Base-by-base conservation (phyloP, 2,888 invertebrate genomes). In the Peribatodes rhomboidaria region DNA sequence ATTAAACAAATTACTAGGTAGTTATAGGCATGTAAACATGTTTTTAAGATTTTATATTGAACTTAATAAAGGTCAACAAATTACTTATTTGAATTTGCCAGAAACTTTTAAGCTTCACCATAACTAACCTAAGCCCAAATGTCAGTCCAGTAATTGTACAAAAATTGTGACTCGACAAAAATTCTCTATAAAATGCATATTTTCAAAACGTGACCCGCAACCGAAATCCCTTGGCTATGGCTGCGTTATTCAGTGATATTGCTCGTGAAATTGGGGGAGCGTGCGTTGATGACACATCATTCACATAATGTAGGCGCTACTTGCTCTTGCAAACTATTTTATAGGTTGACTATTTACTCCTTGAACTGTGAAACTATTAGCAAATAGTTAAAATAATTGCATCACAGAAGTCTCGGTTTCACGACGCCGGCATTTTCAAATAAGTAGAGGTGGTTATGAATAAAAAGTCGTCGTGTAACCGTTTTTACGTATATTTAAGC, bases 201-300 rank as follows among this genome's bases (percentile, higher is more conserved):
- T 18, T 37, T 14, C 8, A 35, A 18, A 39, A 31, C 22, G 33
- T 31, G 42, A 20, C 53, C 47, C 47, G n/a, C 14, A 18, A 42
- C 7, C 13, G 8, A 55, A 53, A 20, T 7, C 35, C 11, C 18
- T 59, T 64, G 64, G 31, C 13, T 6, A 37, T 18, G 6, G 65
- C 66, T 72, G 73, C 69, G 68, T 70, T 81, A 87, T 85, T 84
- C 83, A 79, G 82, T 81, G 82, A 81, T 85, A 84, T 86, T 82
- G 79, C 83, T 82, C 81, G 83, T 83, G 83, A 86, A 84, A 85
- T 86, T 86, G 85, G 75, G 59, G 62, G 60, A 68, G 65, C 70
- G 65, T 67, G 53, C 61, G 54, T 65, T 68, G 72, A 75, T 69
- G 67, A 61, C 73, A 76, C 72, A 65, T 72, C 72, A 74, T 79